phyloP scores from a whole-genome alignment of 2,797 vertebrate genomes.

The Hemitrygon akajei region DNA sequence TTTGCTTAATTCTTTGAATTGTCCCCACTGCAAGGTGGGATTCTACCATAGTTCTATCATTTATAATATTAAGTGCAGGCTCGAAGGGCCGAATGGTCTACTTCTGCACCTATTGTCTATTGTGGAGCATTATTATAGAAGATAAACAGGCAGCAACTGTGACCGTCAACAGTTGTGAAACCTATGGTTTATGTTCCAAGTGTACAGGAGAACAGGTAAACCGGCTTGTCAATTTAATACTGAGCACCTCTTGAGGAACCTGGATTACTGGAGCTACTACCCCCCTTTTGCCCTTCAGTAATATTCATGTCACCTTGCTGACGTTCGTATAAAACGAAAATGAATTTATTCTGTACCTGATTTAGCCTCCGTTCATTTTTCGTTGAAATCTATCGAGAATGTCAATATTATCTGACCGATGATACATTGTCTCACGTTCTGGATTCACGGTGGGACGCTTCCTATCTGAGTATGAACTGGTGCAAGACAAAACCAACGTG shows the following conservation, averaged over 20 bases:
- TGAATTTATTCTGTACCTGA: background rate
- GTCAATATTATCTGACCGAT: background rate
- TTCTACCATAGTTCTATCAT: background rate
- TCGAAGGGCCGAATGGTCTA: too few species aligned
- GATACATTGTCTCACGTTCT: background rate
- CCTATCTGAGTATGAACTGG: too few species aligned
- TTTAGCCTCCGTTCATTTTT: background rate
- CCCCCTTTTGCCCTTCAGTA: background rate
- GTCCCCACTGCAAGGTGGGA: background rate
- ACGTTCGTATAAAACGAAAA: background rate
- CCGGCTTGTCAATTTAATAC: background rate
- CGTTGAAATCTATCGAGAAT: background rate
- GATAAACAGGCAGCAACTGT: background rate
- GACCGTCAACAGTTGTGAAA: background rate
- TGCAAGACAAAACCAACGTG: background rate
- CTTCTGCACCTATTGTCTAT: too few species aligned
- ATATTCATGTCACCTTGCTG: background rate
- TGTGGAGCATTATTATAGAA: background rate
- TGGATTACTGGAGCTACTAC: too few species aligned
- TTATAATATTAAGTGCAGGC: background rate
- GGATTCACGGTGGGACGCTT: too few species aligned
- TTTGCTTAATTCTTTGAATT: background rate
- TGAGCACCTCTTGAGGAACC: too few species aligned
- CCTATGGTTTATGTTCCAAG: background rate
- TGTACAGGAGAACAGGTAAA: background rate